Evolutionary conservation across 2,888 invertebrate genomes (phyloP).

Genomic region (Eulithis testata): DNA sequence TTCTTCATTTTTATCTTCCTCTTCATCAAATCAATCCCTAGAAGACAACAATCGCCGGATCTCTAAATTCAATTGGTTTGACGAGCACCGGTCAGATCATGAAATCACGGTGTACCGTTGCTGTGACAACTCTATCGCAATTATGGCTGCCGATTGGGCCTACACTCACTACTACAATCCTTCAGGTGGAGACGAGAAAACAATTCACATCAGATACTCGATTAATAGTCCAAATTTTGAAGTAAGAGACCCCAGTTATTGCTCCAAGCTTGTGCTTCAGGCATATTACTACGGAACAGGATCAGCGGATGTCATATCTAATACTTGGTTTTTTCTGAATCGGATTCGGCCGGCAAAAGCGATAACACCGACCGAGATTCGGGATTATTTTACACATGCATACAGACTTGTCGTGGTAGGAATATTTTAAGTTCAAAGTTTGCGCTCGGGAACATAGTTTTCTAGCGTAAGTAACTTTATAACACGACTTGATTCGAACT

Average conservation of each 20-base stretch:
- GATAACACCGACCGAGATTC: neutral
- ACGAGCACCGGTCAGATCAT: neutral
- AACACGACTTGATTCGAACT: too few relatives aligned
- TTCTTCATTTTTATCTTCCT: neutral
- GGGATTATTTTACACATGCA: neutral
- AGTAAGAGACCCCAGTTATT: neutral
- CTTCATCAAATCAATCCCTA: neutral
- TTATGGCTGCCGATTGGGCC: conserved; percentile 6
- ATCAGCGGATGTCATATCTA: neutral
- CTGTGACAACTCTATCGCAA: conserved; percentile 1
- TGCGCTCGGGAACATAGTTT: too few relatives aligned
- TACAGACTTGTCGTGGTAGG: neutral
- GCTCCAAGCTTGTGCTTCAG: conserved; percentile 9
- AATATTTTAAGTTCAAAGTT: neutral
- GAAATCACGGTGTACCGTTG: conserved; percentile 3
- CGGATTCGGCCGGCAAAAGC: neutral
- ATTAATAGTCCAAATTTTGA: neutral
- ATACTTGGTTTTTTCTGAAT: neutral
- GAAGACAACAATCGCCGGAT: neutral
- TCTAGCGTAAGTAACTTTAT: too few relatives aligned
- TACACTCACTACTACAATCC: conserved; percentile 10
- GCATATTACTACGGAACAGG: conserved; percentile 8
- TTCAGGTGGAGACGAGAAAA: conserved; percentile 7
- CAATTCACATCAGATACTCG: conserved; percentile 2
- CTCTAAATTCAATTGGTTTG: neutral